A percentile compares a stretch with the other conserved stretches of the same genome.
Conservation (phyloP, 2,888 invertebrate genomes). For the Metallyticus violacea region DNA sequence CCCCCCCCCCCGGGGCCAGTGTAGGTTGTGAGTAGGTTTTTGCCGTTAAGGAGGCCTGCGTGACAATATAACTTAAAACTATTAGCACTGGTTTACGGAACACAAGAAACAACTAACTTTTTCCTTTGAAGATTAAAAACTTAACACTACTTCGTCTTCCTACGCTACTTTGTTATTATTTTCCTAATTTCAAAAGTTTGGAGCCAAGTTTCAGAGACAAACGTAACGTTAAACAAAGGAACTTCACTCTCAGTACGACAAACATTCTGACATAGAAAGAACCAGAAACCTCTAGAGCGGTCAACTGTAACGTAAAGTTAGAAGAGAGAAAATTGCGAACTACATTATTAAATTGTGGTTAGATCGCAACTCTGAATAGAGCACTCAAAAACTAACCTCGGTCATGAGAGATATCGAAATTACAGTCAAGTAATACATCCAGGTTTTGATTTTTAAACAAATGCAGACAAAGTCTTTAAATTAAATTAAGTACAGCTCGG, state of each 20-base stretch:
- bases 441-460: too few species aligned
- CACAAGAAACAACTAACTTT: too few species aligned
- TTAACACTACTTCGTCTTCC: neutral
- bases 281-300: neutral
- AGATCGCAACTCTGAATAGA: neutral
- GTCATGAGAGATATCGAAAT: neutral
- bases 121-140: too few species aligned
- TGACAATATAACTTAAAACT: too few species aligned
- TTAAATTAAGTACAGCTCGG: too few species aligned
- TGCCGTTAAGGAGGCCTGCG: too few species aligned
- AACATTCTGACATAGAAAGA: neutral
- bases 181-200: neutral
- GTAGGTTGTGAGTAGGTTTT: too few species aligned
- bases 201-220: neutral
- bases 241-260: neutral
- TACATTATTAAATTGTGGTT: neutral
- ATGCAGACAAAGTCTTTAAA: too few species aligned
- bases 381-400: neutral
- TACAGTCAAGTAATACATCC: too few species aligned
- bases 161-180: neutral
- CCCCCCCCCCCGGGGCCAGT: too few species aligned
- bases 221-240: neutral
- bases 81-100: too few species aligned
- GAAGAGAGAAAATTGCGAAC: neutral
- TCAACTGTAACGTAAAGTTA: too few species aligned